Base-by-base conservation (phyloP, 2,113 vertebrate genomes). In the Zootoca vivipara region DNA sequence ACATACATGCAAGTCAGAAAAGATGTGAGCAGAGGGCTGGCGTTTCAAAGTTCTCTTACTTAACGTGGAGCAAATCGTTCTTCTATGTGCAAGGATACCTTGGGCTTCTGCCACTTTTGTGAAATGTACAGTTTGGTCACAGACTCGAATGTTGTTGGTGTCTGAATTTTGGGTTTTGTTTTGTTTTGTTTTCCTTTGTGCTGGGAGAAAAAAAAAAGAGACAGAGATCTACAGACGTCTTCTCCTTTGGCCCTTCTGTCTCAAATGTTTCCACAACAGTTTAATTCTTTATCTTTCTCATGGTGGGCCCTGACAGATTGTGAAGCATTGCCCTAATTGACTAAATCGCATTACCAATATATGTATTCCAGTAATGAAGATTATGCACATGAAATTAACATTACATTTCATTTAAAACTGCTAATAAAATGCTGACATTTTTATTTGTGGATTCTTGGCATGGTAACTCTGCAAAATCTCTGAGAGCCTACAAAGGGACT, bases 371-470 rank as follows among this genome's bases (percentile, higher is more conserved):
- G 79, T 92, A 93, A 94, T 91, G 86, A 95, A 91, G 69, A 91
- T 91, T 93, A 89, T 80, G 81, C 83, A 93, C 83, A 81, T 92
- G 62, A 92, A 94, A 92, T 93, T 93, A 92, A 87, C 86, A 84
- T 93, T 95, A 75, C 77, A 90, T 93, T 95, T 93, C 69, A 90
- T 93, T 92, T 95, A 89, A 92, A 87, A 82, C 84, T 38, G 56
- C 35, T 92, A 91, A 94, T 94, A 94, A 92, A 95, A 91, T 90
- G 78, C 20, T 87, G 62, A 18, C 92, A 67, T 90, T 93, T 95
- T 94, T 90, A 78, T 93, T 88, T 89, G 42, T 89, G 33, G 1
- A 81, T 92, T 69, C 35, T 93, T 93, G 75, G 24, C 82, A 85
- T 73, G 90, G 78, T 70, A 83, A 64, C 40, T 67, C 46, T 91